Base-by-base conservation (phyloP, 2,888 invertebrate species). In the Himalopsyche kuldschensis region DNA sequence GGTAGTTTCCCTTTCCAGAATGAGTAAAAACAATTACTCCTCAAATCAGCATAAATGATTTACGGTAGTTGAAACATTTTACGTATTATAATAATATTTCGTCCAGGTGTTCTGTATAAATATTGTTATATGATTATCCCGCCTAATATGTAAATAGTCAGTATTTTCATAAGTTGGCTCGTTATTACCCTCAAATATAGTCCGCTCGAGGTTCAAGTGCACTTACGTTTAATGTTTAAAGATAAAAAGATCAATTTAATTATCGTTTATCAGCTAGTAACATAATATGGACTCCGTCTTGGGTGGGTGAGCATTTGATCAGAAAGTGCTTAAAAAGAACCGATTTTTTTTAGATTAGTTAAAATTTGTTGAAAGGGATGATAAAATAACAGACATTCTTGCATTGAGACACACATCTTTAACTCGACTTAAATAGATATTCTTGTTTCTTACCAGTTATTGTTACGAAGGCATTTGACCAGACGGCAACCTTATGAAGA, bases 11-110 rank as follows among this genome's bases (percentile, higher is more conserved):
- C 27, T 75, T 27, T 15, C 15, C n/a, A 24, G 31, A 32, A 75
- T 27, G 30, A 75, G 32, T 75, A 55, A 77, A 78, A 81, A 82
- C 82, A 78, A 82, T 82, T 78, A 78, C 47, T 31, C 31, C 63
- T 82, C 79, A 55, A 48, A 82, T 82, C 48, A 75, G 24, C 82
- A 82, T 82, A 82, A 82, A 82, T 82, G 82, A 82, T 82, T 75
- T 82, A 82, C 82, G 79, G 82, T 75, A 79, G 82, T 63, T 24
- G 15, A 24, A 46, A 35, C 31, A 35, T 75, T 35, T 77, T 46
- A 75, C 47, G 41, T 63, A 30, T 75, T 32, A n/a, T 47, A 20
- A 20, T n/a, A 75, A 46, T 46, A 79, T 55, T 46, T 46, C 47
- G 24, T 27, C 69, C 82, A 82, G 78, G 79, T 82, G 82, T 78